Evolutionary conservation across 2,888 invertebrate genomes (phyloP).

Genomic region (Chrysotoxum bicinctum): DNA sequence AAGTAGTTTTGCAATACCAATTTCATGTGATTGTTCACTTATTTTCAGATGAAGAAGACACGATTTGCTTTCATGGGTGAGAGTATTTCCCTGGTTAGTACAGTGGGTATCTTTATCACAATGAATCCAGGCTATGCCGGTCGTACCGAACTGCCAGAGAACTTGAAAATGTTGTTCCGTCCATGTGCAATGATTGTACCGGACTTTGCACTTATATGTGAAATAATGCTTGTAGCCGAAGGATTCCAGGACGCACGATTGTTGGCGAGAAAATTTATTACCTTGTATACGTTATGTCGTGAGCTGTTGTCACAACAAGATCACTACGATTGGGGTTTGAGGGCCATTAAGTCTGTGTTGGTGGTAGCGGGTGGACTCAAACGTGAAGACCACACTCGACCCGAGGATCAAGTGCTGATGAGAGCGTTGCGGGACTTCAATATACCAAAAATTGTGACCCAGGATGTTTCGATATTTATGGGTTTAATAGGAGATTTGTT

Average conservation of each 20-base stretch:
- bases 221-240: conserved; percentile 98
- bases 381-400: conserved; percentile 88
- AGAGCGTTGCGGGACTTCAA: conserved; percentile 96
- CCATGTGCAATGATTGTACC: conserved; percentile 99
- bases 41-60: conserved; percentile 85
- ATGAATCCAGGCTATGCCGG: conserved; percentile 99
- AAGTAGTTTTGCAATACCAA: conserved; percentile 76
- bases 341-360: conserved; percentile 97
- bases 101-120: conserved; percentile 96
- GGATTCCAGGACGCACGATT: conserved; percentile 96
- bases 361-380: conserved; percentile 97
- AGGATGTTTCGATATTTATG: conserved; percentile 96
- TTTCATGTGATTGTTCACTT: conserved; percentile 61
- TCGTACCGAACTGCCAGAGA: conserved; percentile 92
- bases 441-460: conserved; percentile 96
- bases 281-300: conserved; percentile 94
- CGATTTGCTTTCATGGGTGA: conserved; percentile 94
- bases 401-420: conserved; percentile 98
- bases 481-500: conserved; percentile 96
- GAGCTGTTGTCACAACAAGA: conserved; percentile 97
- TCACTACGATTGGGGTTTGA: conserved; percentile 98
- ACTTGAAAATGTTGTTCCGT: conserved; percentile 84
- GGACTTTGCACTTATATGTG: conserved; percentile 97
- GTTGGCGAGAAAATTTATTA: conserved; percentile 96
- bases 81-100: conserved; percentile 87